phyloP scores from a whole-genome alignment of 2,888 invertebrate genomes.

The Blera fallax region DNA sequence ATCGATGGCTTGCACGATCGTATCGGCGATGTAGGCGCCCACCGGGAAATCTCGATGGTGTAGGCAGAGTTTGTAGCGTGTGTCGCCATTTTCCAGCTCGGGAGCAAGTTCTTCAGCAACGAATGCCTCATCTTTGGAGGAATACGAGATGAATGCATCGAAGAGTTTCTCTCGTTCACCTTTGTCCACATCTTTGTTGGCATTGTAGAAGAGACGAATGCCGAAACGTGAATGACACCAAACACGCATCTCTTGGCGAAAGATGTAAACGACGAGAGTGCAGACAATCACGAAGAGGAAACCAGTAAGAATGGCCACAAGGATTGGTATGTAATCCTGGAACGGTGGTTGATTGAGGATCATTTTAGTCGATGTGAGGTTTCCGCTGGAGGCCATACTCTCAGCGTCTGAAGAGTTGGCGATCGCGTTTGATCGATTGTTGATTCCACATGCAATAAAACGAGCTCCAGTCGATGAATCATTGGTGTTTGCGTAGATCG shows the following conservation, averaged over 20 bases:
- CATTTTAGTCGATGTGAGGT: constrained; percentile 86
- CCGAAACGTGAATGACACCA: constrained; percentile 94
- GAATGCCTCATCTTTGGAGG: constrained; percentile 95
- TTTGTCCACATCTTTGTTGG: constrained; percentile 89
- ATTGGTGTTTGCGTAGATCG: constrained; percentile 76
- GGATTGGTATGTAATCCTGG: constrained; percentile 91
- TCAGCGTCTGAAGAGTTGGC: constrained; percentile 53
- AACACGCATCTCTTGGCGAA: constrained; percentile 91
- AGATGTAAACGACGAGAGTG: constrained; percentile 90
- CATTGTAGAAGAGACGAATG: constrained; percentile 89
- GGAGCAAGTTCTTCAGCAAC: constrained; percentile 94
- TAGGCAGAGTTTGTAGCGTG: constrained; percentile 93
- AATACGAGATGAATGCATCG: constrained; percentile 98
- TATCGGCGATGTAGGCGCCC: constrained; percentile 94
- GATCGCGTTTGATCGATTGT: constrained; percentile 55
- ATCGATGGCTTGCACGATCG: constrained; percentile 95
- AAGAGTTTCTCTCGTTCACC: constrained; percentile 93
- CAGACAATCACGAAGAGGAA: constrained; percentile 89
- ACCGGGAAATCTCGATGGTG: constrained; percentile 96
- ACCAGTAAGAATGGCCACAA: constrained; percentile 89
- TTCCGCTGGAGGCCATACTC: constrained; percentile 81
- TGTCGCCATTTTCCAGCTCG: constrained; percentile 90
- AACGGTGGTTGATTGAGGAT: constrained; percentile 82
- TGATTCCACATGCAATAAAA: constrained; percentile 74
- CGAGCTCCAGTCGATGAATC: constrained; percentile 73